Base-by-base conservation (phyloP, 2,113 vertebrate genomes). In the Lagopus muta region DNA sequence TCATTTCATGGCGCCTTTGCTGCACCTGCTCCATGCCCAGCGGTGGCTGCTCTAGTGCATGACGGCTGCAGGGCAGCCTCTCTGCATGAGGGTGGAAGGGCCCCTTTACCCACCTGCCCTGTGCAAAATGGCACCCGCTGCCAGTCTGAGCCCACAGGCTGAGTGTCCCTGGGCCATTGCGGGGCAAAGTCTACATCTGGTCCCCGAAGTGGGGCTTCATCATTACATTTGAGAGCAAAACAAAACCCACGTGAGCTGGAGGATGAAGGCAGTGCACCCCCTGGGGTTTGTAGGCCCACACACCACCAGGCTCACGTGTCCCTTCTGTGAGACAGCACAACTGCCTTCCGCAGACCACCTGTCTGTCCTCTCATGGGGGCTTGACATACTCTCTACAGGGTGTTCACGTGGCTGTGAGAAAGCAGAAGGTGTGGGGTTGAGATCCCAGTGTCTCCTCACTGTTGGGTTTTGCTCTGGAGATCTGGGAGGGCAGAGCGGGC, bases 381-480 rank as follows among this genome's bases (percentile, higher is more conserved):
- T 30, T 30, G 14, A 27, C 13, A 0, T 10, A 3, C 13, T 15
- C 16, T 66, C 16, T 19, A 60, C 25, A n/a, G n/a, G 25, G n/a
- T 18, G 21, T 32, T 21, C 43, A 5, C 8, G 7, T 6, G 34
- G 7, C 10, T 48, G 52, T 30, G 40, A 69, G 25, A 24, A 21
- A 27, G 7, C 38, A 8, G n/a, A 36, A 16, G 3, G n/a, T 1
- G 13, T 8, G 6, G 42, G 15, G 62, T 4, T 17, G 36, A 18
- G 50, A 7, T 11, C 14, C 19, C 4, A 0, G 22, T 16, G 38
- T 19, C 7, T 1, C 1, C 6, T 8, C 2, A 2, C 34, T 11
- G 64, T 43, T 2, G 0, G 16, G 6, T 8, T 47, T 52, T 11
- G 28, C 6, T 5, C 1, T 10, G 38, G 28, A 32, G 19, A 4